phyloP scores from a whole-genome alignment of 2,113 vertebrate species.

The Festucalex cinctus region DNA sequence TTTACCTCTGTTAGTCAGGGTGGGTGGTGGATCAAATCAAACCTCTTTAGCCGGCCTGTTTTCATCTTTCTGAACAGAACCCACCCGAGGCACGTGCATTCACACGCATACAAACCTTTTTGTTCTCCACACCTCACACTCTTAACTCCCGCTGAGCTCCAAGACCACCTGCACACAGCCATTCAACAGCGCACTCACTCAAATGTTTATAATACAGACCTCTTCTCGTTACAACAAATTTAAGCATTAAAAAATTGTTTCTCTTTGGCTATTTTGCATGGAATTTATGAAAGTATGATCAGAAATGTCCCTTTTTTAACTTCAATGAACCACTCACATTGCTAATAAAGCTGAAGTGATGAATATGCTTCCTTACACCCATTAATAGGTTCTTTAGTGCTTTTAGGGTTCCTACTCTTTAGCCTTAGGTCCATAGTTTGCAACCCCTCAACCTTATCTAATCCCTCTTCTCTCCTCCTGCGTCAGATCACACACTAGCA shows the following conservation, averaged over 20 bases:
- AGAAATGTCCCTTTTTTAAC: constrained; percentile 12
- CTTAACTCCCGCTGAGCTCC: constrained; percentile 49
- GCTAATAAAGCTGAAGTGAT: constrained; percentile 72
- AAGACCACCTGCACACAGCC: constrained; percentile 66
- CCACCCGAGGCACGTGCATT: constrained; percentile 22
- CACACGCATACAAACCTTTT: constrained; percentile 39
- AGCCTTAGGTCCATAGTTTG: constrained; percentile 73
- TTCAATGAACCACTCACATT: constrained; percentile 21
- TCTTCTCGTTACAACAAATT: constrained; percentile 1
- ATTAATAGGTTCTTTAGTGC: constrained; percentile 78
- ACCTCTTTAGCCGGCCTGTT: constrained; percentile 50
- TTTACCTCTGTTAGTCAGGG: constrained; percentile 45
- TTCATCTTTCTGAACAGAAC: constrained; percentile 56
- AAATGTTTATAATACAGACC: constrained; percentile 24
- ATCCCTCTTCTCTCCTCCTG: constrained; percentile 62
- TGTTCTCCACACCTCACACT: constrained; percentile 45
- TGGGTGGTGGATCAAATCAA: constrained; percentile 65
- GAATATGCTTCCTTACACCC: constrained; percentile 75
- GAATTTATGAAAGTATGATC: constrained; percentile 1
- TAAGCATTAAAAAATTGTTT: constrained; percentile 8
- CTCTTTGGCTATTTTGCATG: constrained; percentile 4
- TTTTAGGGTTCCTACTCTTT: constrained; percentile 75
- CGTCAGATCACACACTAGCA: constrained; percentile 63
- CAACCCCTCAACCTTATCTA: constrained; percentile 75
- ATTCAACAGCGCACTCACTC: constrained; percentile 36